Base-by-base conservation (phyloP, 2,797 vertebrate genomes). In the Emydoidea blandingii region DNA sequence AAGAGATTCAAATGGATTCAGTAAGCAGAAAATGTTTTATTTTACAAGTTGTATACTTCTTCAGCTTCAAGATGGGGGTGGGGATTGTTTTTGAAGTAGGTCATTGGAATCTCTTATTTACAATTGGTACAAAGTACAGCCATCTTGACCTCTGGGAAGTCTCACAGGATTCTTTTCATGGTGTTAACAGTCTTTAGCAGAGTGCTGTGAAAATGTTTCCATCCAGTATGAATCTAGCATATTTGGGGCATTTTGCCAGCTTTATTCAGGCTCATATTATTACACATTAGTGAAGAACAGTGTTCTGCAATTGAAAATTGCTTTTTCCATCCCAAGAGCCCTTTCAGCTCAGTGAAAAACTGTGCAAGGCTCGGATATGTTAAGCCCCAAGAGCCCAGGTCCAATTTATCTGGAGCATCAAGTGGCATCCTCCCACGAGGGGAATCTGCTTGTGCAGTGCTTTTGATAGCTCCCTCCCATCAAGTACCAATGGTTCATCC, bases 401-500 rank as follows among this genome's bases (percentile, higher is more conserved):
- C 85, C 74, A 96, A 81, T 74, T 91, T 82, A 54, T 87, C 25
- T 47, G 12, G 44, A 8, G 76, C 81, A 62, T 83, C 87, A 90
- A 85, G 78, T 5, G 29, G 54, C 31, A 53, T 83, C 85, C 81
- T 92, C 88, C 49, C 91, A 96, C 76, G 4, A 85, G 90, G 79
- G 76, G 37, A 92, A 90, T 91, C 85, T 47, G 25, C 41, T 47
- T 87, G 79, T 68, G 47, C 88, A 79, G 44, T 41, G n/a, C 37
- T 93, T 83, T 88, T 92, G 90, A 89, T 49, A 91, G 83, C 85
- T 93, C 85, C 47, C 56, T 92, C 88, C 85, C 91, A 92, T 88
- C 88, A 94, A 62, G 68, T 89, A 37, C 76, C 83, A 94, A 96
- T 88, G 89, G 93, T 92, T 95, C 68, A 96, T 96, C 80, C 86